Evolutionary conservation across 2,888 invertebrate genomes (phyloP), one percentile per base, ranked within the genome.

Genomic region (Agrotis segetum): DNA sequence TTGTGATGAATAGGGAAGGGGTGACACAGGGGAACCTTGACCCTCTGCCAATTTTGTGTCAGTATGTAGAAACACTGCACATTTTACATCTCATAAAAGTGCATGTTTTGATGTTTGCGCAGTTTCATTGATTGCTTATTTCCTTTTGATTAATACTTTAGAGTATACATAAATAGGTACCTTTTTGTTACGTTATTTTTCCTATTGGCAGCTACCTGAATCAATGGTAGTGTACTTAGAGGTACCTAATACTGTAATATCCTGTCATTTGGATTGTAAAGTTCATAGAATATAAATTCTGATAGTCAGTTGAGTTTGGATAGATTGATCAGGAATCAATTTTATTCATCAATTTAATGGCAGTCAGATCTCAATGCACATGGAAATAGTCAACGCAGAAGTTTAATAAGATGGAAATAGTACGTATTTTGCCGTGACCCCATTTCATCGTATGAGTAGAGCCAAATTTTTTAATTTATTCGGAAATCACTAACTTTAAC

Each of bases 11-110:
- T 65, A 58, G 78, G 63, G 63, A 58, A 53, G 47, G 11, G n/a
- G 14, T 16, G n/a, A 40, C 6, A 29, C 11, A 40, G 62, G 81
- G 77, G 60, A 65, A 77, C 77, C 72, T 82, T 80, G 49, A 80
- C 70, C 80, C 74, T 70, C 67, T 2, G 13, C 44, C n/a, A 58
- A 64, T 67, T 53, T 59, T 40, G 21, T 47, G 13, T 21, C 19
- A n/a, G 46, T 65, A 55, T 13, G 24, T 46, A 50, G 16, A 52
- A 1, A 4, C n/a, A 29, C 1, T 56, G 49, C 21, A 49, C 13
- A 29, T 34, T 58, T 71, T 7, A 34, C 7, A 34, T 34, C 34
- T 6, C 9, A 40, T 9, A 40, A 11, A 11, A 11, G 40, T 40
- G 40, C 9, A 40, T 34, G 34, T 34, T 34, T 40, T 40, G 40